Evolutionary conservation across 2,797 vertebrate genomes (phyloP).

Genomic region (Pantherophis vulpinus): DNA sequence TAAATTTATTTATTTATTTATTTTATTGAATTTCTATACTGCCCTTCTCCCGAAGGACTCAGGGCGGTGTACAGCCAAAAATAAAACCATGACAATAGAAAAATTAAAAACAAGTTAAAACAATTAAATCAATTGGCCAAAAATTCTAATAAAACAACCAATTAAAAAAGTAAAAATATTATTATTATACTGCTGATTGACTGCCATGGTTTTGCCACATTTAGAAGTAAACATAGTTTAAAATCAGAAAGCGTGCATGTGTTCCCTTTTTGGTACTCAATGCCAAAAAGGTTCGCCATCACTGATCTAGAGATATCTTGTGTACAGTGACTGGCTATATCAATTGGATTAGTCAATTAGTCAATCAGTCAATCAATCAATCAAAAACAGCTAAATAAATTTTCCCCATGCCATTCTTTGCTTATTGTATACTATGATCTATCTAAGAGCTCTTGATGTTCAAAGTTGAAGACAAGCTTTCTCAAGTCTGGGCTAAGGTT

Average conservation of each 20-base stretch:
- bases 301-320: neutral
- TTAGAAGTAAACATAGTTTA: neutral
- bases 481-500: neutral
- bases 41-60: too few relatives aligned
- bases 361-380: neutral
- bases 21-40: too few relatives aligned
- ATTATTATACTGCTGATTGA: neutral
- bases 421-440: neutral
- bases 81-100: too few relatives aligned
- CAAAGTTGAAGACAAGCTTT: neutral
- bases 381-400: neutral
- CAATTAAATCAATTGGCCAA: too few relatives aligned
- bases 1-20: slow-evolving; percentile 41
- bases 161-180: too few relatives aligned
- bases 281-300: too few relatives aligned
- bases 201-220: neutral
- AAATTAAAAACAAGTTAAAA: too few relatives aligned
- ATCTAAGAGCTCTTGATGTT: neutral
- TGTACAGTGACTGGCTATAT: neutral
- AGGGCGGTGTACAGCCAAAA: too few relatives aligned
- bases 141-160: too few relatives aligned
- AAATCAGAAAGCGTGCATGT: too few relatives aligned
- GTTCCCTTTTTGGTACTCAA: too few relatives aligned
- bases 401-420: neutral
- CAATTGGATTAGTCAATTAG: neutral